phyloP scores from a whole-genome alignment of 1,140 invertebrate species.

The Danaus plexippus region DNA sequence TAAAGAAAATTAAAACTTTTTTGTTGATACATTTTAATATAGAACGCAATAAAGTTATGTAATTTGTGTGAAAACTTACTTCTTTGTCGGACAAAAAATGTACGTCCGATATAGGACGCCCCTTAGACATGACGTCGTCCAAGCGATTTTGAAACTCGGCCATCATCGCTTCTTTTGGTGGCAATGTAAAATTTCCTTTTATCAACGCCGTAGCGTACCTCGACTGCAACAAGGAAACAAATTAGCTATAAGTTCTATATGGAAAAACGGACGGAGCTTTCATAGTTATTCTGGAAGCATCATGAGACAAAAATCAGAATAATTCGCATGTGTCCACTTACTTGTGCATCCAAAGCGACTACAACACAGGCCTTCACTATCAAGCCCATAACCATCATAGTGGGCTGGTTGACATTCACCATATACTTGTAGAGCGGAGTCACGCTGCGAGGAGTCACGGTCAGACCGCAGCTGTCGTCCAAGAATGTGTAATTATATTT shows the following conservation, averaged over 20 bases:
- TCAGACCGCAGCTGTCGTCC: conserved; percentile 72
- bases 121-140: conserved; percentile 32
- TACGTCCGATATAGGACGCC: conserved; percentile 39
- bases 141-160: conserved; percentile 44
- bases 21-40: conserved; percentile 2
- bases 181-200: conserved; percentile 54
- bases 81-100: conserved; percentile 54
- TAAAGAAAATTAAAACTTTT: too few species aligned
- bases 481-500: conserved; percentile 80
- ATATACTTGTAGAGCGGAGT: conserved; percentile 83
- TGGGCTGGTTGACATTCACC: conserved; percentile 80
- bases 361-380: conserved; percentile 63
- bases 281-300: too few species aligned
- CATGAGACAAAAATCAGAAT: too few species aligned
- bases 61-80: conserved; percentile 22
- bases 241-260: too few species aligned
- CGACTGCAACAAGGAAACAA: conserved; percentile 28
- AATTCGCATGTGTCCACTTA: conserved; percentile 10
- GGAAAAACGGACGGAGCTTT: too few species aligned
- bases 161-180: conserved; percentile 48
- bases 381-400: conserved; percentile 81
- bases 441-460: conserved; percentile 75
- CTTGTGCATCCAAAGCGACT: conserved; percentile 52
- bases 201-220: conserved; percentile 48
- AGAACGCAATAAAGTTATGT: not conserved